Evolutionary conservation across 2,888 invertebrate species (phyloP), one percentile per base, ranked within the genome.

Genomic region (Melieria omissa): DNA sequence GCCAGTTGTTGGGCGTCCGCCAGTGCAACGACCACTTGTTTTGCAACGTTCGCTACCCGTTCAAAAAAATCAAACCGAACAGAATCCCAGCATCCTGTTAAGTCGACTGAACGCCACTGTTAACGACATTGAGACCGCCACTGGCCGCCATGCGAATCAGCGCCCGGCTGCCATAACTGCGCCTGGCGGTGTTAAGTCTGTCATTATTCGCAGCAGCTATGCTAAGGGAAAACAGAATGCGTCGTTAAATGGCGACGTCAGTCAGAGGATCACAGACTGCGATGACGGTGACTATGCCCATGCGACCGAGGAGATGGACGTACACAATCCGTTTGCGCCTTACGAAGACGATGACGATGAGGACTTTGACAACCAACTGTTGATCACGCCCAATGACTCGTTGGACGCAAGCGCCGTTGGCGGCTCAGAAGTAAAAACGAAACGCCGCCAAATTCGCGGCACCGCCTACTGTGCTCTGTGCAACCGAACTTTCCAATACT

Each of bases 401-500:
- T 42, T 74, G 47, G 73, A 73, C 55, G 60, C 68, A 10, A 67
- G 67, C 10, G 44, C 60, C 42, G 8, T 61, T 65, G 54, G 58
- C 5, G 49, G 66, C 61, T 63, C 44, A 29, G 69, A 68, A 8
- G 65, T 68, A n/a, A 77, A 75, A 58, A 67, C 71, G n/a, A 77
- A 77, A 60, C 77, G 78, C 44, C 78, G 78, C 10, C 81, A 81
- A 76, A 80, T 81, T 42, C 78, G 79, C 46, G 81, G 81, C 3
- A 78, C 79, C 10, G 80, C 78, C 3, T 80, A 75, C 71, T 81
- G 81, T 70, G 75, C 77, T 57, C 73, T 81, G n/a, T 81, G 81
- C 67, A 80, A 81, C 54, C 79, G 79, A 65, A 78, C 80, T 14
- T 81, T 81, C 65, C 79, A 80, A 76, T 81, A 79, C 55, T 78